Evolutionary conservation across 2,888 invertebrate species (phyloP).

Genomic region (Eupithecia dodoneata): DNA sequence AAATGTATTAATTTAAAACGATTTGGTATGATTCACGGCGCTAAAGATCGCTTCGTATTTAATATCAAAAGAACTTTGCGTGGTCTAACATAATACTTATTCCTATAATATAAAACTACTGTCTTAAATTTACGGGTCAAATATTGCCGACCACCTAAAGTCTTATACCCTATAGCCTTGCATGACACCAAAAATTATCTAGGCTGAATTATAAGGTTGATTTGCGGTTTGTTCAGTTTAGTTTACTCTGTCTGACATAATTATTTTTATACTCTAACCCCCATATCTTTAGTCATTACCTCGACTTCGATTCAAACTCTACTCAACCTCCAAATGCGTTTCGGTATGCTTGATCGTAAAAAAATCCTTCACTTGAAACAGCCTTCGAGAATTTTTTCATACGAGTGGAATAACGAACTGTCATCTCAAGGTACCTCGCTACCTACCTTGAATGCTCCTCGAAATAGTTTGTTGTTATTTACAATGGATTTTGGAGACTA

Average conservation of each 20-base stretch:
- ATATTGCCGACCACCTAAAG: conserved; percentile 4
- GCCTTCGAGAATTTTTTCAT: too few species aligned
- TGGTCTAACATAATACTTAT: neutral
- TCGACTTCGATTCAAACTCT: too few species aligned
- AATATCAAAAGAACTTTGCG: neutral
- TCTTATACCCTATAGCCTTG: neutral
- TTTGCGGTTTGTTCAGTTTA: neutral
- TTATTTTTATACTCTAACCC: too few species aligned
- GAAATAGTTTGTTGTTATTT: too few species aligned
- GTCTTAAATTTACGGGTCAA: conserved; percentile 8
- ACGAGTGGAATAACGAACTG: too few species aligned
- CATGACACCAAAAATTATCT: neutral
- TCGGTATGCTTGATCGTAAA: too few species aligned
- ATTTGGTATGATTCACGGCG: conserved; percentile 2
- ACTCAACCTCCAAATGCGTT: too few species aligned
- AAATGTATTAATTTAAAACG: neutral
- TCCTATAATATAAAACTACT: neutral
- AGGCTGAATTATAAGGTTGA: neutral
- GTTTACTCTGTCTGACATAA: neutral
- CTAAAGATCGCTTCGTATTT: neutral
- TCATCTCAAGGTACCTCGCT: too few species aligned
- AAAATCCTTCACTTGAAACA: too few species aligned
- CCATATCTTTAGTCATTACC: too few species aligned
- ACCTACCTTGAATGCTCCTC: too few species aligned
- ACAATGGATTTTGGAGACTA: too few species aligned